Evolutionary conservation across 1,140 invertebrate species (phyloP), one percentile per base, ranked within the genome.

Genomic region (Tetranychus cinnabarinus): DNA sequence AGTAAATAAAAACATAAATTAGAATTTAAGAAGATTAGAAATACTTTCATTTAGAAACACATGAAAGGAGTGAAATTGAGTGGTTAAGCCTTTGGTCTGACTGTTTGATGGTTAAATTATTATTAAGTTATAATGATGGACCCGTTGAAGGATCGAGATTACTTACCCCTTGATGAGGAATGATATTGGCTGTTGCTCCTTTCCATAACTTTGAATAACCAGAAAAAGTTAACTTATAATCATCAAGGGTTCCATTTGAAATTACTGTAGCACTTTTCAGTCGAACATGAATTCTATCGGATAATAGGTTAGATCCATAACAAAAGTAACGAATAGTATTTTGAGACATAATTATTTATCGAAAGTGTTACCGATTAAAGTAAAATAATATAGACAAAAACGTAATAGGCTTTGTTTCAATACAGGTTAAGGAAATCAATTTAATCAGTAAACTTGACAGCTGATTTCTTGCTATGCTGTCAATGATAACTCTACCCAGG

Each of bases 141-240:
- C 23, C 23, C 23, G 23, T 23, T 23, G 23, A 42, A 42, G 39
- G 10, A 42, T 42, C 23, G 23, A 34, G 34, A 15, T 23, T 5
- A 34, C 10, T 37, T 59, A 59, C 62, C 23, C 60, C 35, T 12
- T 37, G 12, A n/a, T 54, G n/a, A 3, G 48, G 58, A n/a, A 63
- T 50, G 34, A 63, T 60, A 57, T 63, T 60, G 31, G 62, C 62
- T n/a, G 62, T 56, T 34, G 48, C 37, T 55, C 62, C 62, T 36
- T 60, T 57, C 62, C 62, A 63, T 8, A 57, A 35, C 5, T 46
- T 55, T n/a, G 62, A 59, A 15, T 54, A 23, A 48, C 62, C 62
- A 34, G 35, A 13, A 56, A 63, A 63, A 3, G 58, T 61, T 1
- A 63, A 45, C 37, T 55, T 34, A 37, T 33, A 63, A 15, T 33